Conservation (phyloP, 2,888 invertebrate species). For the Papilio protenor region DNA sequence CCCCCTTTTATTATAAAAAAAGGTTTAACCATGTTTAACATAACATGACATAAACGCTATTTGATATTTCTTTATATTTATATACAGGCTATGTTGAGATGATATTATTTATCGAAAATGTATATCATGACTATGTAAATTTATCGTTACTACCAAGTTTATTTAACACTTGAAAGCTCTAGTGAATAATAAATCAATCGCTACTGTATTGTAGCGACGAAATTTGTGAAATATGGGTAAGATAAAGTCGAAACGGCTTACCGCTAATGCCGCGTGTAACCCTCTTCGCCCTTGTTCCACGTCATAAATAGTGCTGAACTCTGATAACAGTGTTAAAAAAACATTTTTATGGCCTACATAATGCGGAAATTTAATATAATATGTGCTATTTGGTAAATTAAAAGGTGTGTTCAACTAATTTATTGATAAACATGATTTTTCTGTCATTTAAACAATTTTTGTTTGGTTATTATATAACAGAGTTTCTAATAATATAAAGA, state of each 20-base stretch:
- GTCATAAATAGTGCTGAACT: constrained; percentile 71
- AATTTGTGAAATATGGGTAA: constrained; percentile 63
- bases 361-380: constrained; percentile 2
- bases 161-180: constrained; percentile 34
- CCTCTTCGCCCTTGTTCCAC: constrained; percentile 61
- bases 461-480: too few relatives aligned
- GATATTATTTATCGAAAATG: neutral
- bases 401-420: neutral
- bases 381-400: neutral
- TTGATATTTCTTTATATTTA: neutral
- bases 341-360: neutral
- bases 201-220: constrained; percentile 58
- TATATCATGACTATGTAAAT: neutral
- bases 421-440: too few relatives aligned
- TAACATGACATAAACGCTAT: neutral
- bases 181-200: constrained; percentile 47
- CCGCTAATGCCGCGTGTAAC: constrained; percentile 62
- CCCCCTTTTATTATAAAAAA: too few relatives aligned
- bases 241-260: constrained; percentile 67
- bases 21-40: neutral
- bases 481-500: too few relatives aligned
- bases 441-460: too few relatives aligned
- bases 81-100: neutral
- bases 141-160: neutral
- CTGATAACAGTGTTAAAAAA: constrained; percentile 70